Base-by-base conservation (phyloP, 2,113 vertebrate species). In the Melanostigma gelatinosum region DNA sequence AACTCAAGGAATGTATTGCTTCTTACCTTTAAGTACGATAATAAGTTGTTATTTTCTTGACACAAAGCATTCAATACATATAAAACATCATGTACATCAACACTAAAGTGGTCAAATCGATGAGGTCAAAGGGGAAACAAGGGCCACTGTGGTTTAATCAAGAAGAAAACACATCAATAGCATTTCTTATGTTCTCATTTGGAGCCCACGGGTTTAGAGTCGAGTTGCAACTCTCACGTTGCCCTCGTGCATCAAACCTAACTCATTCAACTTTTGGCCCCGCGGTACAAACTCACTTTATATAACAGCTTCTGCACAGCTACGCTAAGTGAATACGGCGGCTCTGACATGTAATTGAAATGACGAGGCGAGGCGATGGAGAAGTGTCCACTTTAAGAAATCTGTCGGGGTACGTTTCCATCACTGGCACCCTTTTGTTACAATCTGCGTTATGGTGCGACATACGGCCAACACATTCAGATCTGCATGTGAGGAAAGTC, bases 381-480 rank as follows among this genome's bases (percentile, higher is more conserved):
- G 80, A 85, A 48, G 32, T 60, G 74, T 70, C 50, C 80, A 29
- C 61, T 66, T 80, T 27, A 27, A 86, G 80, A 80, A 72, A 78
- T 74, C 48, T 2, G 29, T 34, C 18, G 8, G 46, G 72, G 67
- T 40, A 2, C 22, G 65, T 73, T 73, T 74, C 76, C 85, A 80
- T 83, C 82, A 44, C 79, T 89, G 87, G 73, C 92, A 90, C 89
- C 70, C 69, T 65, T 91, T 85, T 81, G 93, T 89, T 85, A 92
- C 79, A 94, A 91, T 94, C 89, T 92, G 87, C 91, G 76, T 82
- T 32, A 20, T 79, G 75, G 92, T 95, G 94, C 69, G 86, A 94
- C 91, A 48, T 87, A 84, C 77, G 54, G 87, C 80, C 11, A 70
- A 91, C 90, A 85, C 88, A 40, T 82, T 86, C 50, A 77, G 82